Evolutionary conservation across 92 coral and sea anemone species (phyloP), one percentile per base, ranked within the genome.

Genomic region (Epizoanthus scotinus): DNA sequence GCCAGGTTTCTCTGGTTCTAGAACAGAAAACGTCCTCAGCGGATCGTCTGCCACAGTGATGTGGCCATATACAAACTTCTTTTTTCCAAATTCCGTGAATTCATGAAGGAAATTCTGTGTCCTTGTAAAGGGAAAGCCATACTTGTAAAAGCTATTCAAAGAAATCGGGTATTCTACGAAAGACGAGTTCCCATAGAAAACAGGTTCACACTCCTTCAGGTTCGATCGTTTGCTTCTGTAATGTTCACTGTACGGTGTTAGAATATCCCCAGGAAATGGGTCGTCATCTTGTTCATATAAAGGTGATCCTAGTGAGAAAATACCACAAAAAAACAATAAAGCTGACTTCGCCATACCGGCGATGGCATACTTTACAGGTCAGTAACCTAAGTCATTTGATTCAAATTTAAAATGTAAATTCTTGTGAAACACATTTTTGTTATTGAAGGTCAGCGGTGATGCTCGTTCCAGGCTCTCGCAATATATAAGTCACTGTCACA

Each of bases 151-250:
- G 14, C 55, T 60, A 3, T 72, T 71, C 25, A 55, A 89, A 9
- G 89, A 87, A 31, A 61, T 71, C 17, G 87, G 87, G 70, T 83
- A 73, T 29, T 79, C 78, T 29, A 93, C 99, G 73, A 85, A 90
- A 7, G 99, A 93, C 14, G 89, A 87, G 61, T 93, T 96, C 38
- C 99, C 99, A 66, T 68, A 85, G 58, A 64, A n/a, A 31, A 93
- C 84, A 0, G 94, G 96, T 63, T 93, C 92, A 79, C 99, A 96
- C 12, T 90, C 98, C 4, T 91, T 83, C 1, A 91, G 88, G 69
- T 91, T 90, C 27, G 86, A 87, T 71, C 95, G 84, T 63, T 36
- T 91, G 21, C 80, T 86, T 47, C 92, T 75, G 50, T 79, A 54
- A 63, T 89, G 89, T 42, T 85, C 95, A 49, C 59, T 78, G 77